Conservation (phyloP, 2,888 invertebrate genomes). For the Oscheius myriophilus region DNA sequence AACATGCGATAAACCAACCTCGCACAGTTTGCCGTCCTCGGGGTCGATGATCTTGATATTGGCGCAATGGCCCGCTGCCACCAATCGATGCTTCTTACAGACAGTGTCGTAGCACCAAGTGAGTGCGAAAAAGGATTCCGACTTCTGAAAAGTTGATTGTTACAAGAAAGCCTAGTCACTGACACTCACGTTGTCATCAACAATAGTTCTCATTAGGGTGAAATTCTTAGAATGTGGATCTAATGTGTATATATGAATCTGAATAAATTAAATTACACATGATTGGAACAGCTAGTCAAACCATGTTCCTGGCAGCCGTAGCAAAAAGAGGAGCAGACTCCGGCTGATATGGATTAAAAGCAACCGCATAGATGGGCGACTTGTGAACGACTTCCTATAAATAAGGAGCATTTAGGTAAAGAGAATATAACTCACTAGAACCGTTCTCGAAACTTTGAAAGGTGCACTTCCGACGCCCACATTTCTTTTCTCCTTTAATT, state of each 20-base stretch:
- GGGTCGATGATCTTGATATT: conserved; percentile 28
- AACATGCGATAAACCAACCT: background rate
- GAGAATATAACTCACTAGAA: background rate
- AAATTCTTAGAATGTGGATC: background rate
- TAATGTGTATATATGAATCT: conserved; percentile 14
- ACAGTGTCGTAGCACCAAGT: conserved; percentile 37
- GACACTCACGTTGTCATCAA: conserved; percentile 27
- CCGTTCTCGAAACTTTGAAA: too few relatives aligned
- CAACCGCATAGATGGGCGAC: conserved; percentile 23
- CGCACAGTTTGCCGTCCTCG: background rate
- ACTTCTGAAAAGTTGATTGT: conserved; percentile 17
- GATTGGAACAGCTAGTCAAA: too few relatives aligned
- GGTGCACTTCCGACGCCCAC: too few relatives aligned
- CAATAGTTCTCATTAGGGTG: conserved; percentile 1
- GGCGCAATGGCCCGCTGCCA: conserved; percentile 19
- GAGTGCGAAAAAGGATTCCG: conserved; percentile 34
- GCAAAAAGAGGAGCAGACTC: conserved; percentile 7
- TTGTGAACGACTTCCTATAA: conserved; percentile 11
- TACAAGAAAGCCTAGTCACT: background rate
- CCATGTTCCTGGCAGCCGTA: conserved; percentile 19
- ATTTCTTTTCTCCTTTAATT: too few relatives aligned
- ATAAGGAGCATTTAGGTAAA: background rate
- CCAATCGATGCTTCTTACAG: background rate
- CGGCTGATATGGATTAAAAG: conserved; percentile 14
- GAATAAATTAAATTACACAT: background rate